Evolutionary conservation across 2,888 invertebrate genomes (phyloP), one percentile per base, ranked within the genome.

Genomic region (Eristalis arbustorum): DNA sequence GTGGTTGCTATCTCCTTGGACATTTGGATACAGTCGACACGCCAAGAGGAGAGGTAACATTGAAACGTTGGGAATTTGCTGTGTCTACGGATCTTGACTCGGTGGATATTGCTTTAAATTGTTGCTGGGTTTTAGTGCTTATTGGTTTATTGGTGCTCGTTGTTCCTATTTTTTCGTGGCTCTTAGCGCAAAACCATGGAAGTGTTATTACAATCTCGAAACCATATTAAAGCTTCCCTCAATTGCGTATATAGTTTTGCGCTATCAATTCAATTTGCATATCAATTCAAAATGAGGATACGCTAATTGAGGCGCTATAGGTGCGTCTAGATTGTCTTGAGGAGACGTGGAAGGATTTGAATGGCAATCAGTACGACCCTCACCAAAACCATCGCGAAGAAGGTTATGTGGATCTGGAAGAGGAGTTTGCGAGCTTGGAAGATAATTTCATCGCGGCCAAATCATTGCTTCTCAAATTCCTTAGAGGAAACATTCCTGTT

Each of bases 321-420:
- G 74, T 74, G 23, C 74, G 64, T n/a, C 18, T 74, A 37, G 74
- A 66, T 28, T 14, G 64, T 1, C 23, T 75, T 13, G 74, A 75
- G 22, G n/a, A 67, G 4, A 10, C 42, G 13, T 67, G 57, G 66
- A 59, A 59, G 14, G 57, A 75, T 5, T 34, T 63, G 14, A 34
- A 40, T 22, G 63, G 2, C 31, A 56, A 49, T 73, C 61, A 61
- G n/a, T 71, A 37, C 22, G 56, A 11, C 10, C 18, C 62, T 14
- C 42, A 34, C 34, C 57, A 69, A 69, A 13, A 31, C 31, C 59
- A 69, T 37, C 14, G 28, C 14, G 62, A 42, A 8, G 62, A 72
- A 31, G 49, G 31, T 28, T 62, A 72, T 18, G 62, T 72, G n/a
- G 72, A 72, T 49, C 72, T 42, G 28, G 62, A 72, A 49, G 18